A percentile compares a stretch with the other conserved stretches of the same genome.
Evolutionary conservation across 2,888 invertebrate genomes (phyloP).

Genomic region (Blastobasis adustella): DNA sequence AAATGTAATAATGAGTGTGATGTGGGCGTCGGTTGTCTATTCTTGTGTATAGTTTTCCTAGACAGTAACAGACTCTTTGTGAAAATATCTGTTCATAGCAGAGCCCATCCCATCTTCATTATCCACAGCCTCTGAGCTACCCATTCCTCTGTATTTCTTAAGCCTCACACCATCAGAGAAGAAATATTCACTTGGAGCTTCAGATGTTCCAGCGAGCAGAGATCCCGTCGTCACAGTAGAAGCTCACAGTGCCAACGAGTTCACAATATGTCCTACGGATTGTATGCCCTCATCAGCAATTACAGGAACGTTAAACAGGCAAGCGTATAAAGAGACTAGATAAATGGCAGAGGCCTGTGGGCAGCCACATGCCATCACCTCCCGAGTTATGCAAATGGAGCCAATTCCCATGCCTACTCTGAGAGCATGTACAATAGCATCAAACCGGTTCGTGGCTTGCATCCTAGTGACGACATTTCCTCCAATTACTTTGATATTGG

Average conservation of each 20-base stretch:
- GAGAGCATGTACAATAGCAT: conserved; percentile 96
- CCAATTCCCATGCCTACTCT: conserved; percentile 99
- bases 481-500: conserved; percentile 92
- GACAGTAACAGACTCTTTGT: conserved; percentile 91
- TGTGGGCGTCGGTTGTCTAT: neutral
- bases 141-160: conserved; percentile 97
- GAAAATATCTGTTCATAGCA: conserved; percentile 89
- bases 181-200: conserved; percentile 99
- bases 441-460: conserved; percentile 97
- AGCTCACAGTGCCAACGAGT: conserved; percentile 94
- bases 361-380: conserved; percentile 99
- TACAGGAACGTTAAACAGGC: conserved; percentile 92
- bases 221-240: conserved; percentile 99
- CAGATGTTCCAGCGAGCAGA: conserved; percentile 96
- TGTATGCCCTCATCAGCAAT: conserved; percentile 99
- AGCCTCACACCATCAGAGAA: conserved; percentile 98
- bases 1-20: neutral
- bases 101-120: conserved; percentile 87
- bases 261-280: conserved; percentile 96
- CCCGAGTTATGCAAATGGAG: conserved; percentile 99
- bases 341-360: conserved; percentile 99
- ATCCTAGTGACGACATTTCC: conserved; percentile 98
- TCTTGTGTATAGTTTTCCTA: neutral
- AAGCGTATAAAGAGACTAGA: conserved; percentile 94
- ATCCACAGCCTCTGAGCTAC: conserved; percentile 98